Conservation (phyloP, 1,140 invertebrate species). For the Drosophila pectinifera region DNA sequence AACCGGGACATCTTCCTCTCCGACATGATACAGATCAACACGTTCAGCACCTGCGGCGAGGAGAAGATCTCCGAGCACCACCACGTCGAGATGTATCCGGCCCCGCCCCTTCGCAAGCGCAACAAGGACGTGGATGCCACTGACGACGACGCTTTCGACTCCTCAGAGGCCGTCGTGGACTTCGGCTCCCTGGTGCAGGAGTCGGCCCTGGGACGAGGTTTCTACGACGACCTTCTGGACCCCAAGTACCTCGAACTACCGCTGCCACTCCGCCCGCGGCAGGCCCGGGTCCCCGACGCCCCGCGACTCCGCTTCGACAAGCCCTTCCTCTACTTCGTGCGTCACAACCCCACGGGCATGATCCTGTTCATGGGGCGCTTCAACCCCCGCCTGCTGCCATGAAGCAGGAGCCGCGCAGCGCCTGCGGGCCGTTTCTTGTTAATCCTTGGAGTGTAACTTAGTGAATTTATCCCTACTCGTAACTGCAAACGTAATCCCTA, state of each 20-base stretch:
- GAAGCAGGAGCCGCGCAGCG: constrained; percentile 23
- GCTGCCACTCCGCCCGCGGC: constrained; percentile 88
- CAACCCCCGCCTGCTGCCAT: constrained; percentile 91
- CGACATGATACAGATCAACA: constrained; percentile 92
- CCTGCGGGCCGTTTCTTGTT: constrained; percentile 29
- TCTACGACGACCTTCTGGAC: constrained; percentile 88
- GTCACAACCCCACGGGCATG: constrained; percentile 94
- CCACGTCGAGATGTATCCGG: constrained; percentile 92
- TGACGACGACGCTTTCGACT: constrained; percentile 64
- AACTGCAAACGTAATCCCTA: constrained; percentile 65
- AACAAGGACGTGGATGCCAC: constrained; percentile 77
- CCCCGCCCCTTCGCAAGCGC: constrained; percentile 86
- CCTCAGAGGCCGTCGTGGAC: constrained; percentile 68
- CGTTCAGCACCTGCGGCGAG: constrained; percentile 92
- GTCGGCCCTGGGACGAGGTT: constrained; percentile 86
- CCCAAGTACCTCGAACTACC: constrained; percentile 88
- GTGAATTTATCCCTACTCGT: constrained; percentile 61
- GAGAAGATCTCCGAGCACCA: constrained; percentile 89
- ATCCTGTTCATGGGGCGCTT: constrained; percentile 94
- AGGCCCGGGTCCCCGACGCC: constrained; percentile 89
- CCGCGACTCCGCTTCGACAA: constrained; percentile 92
- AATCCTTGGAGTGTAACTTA: constrained; percentile 41
- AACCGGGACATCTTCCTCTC: constrained; percentile 91
- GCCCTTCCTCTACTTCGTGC: constrained; percentile 93
- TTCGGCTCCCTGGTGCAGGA: constrained; percentile 84